Evolutionary conservation across 1,140 invertebrate species (phyloP), one percentile per base, ranked within the genome.

Genomic region (Drosophila baimaii): DNA sequence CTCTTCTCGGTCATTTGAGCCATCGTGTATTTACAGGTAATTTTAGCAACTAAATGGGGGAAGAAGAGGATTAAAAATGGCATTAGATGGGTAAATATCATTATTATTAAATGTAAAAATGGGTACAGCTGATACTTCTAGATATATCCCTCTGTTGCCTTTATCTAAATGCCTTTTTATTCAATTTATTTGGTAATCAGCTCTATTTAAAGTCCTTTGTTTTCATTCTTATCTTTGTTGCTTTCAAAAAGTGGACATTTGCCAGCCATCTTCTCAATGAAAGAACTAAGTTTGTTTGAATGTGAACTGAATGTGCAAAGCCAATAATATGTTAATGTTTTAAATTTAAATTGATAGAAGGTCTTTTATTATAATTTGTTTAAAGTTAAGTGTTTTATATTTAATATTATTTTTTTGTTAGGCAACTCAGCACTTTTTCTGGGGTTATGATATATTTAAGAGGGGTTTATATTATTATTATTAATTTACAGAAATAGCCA

Each of bases 1-100:
- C 91, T 79, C 70, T 92, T 92, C 59, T 92, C 91, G 72, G 80
- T 85, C 52, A 92, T 90, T 72, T 91, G 91, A 69, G 91, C 85
- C 91, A 92, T 92, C 59, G 27, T 58, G 51, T 19, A 61, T 64
- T 70, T 61, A 91, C 82, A 85, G 68, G 35, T 57, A 91, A 90
- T 91, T 91, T 91, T 49, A 83, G 71, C 52, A 72, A 51, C 84
- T 89, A 59, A 8, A 64, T 0, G 63, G 7, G 2, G 29, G 17
- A n/a, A 5, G 29, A 10, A 8, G 4, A 13, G n/a, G 8, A 13
- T 19, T 25, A 8, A 13, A n/a, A n/a, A n/a, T n/a, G n/a, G n/a
- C n/a, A 49, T 12, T 13, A 43, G 4, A 10, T 25, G n/a, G 9
- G 1, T 15, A 27, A 46, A 4, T 46, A n/a, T 4, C 1, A 13